Evolutionary conservation across 1,140 invertebrate genomes (phyloP).

Genomic region (Papilio polyxenes): DNA sequence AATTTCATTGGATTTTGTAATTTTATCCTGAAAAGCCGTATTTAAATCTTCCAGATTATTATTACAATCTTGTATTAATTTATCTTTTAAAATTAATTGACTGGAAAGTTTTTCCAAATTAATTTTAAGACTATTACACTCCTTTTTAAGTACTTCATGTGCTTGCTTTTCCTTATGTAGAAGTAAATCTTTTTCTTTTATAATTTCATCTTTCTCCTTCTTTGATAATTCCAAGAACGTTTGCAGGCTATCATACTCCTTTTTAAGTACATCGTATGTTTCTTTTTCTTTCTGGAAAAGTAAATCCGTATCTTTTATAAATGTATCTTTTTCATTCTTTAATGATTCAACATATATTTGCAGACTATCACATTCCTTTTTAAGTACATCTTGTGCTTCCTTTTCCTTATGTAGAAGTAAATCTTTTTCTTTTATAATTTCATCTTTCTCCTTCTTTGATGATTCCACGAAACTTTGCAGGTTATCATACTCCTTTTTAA

Average conservation of each 20-base stretch:
- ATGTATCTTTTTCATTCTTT: neutral
- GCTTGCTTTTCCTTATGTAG: neutral
- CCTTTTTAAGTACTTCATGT: neutral
- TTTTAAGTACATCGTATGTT: neutral
- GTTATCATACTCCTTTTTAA: neutral
- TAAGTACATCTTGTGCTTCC: neutral
- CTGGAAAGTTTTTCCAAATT: neutral
- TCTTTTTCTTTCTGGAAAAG: neutral
- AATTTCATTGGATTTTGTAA: neutral
- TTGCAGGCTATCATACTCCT: neutral
- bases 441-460: neutral
- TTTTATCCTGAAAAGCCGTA: neutral
- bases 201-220: neutral
- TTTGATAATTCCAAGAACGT: neutral
- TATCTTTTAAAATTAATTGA: slow-evolving; percentile 3
- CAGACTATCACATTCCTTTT: neutral
- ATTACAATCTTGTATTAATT: slow-evolving; percentile 7
- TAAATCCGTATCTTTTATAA: neutral
- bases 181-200: neutral
- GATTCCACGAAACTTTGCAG: neutral
- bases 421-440: neutral
- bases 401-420: neutral
- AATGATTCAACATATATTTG: neutral
- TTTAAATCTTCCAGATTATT: neutral
- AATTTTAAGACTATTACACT: neutral